Evolutionary conservation across 2,888 invertebrate genomes (phyloP).

Genomic region (Prosapia bicincta): DNA sequence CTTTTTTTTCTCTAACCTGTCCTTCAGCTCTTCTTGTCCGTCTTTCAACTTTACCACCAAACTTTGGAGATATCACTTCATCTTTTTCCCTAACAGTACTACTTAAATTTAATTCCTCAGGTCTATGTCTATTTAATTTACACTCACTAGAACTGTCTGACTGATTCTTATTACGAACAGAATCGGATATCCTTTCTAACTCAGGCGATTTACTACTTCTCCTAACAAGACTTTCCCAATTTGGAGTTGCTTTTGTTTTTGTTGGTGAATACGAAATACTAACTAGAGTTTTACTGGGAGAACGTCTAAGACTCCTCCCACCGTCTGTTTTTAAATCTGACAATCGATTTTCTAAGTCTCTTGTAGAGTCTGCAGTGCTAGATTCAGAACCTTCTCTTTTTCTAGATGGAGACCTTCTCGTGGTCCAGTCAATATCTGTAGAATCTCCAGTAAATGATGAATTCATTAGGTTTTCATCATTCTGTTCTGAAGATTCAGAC

Average conservation of each 20-base stretch:
- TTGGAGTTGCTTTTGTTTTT: slow-evolving; percentile 29
- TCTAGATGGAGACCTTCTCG: slow-evolving; percentile 10
- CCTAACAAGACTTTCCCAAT: slow-evolving; percentile 12
- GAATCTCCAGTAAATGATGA: slow-evolving; percentile 4
- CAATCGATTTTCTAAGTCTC: slow-evolving; percentile 22
- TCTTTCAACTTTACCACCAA: slow-evolving; percentile 4
- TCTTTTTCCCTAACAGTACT: slow-evolving; percentile 11
- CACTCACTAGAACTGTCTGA: slow-evolving; percentile 7
- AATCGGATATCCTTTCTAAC: slow-evolving; percentile 24
- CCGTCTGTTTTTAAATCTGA: slow-evolving; percentile 10
- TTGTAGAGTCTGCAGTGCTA: neutral
- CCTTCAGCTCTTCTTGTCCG: slow-evolving; percentile 5
- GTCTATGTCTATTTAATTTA: slow-evolving; percentile 11
- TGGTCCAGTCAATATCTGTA: slow-evolving; percentile 17
- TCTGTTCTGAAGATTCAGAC: slow-evolving; percentile 25
- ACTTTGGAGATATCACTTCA: slow-evolving; percentile 4
- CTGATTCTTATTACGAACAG: slow-evolving; percentile 13
- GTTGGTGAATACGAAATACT: slow-evolving; percentile 39
- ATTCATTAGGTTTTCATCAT: slow-evolving; percentile 26
- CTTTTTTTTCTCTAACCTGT: neutral
- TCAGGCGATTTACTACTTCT: slow-evolving; percentile 16
- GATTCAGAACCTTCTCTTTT: slow-evolving; percentile 10
- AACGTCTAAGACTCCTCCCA: slow-evolving; percentile 20
- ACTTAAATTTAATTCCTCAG: slow-evolving; percentile 17
- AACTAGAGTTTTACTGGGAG: slow-evolving; percentile 38